These are phyloP conservation scores for Cyprinodon brontotheroides DNA, from an alignment of 2,113 vertebrate species.

Conservation along the genomic window DNA sequence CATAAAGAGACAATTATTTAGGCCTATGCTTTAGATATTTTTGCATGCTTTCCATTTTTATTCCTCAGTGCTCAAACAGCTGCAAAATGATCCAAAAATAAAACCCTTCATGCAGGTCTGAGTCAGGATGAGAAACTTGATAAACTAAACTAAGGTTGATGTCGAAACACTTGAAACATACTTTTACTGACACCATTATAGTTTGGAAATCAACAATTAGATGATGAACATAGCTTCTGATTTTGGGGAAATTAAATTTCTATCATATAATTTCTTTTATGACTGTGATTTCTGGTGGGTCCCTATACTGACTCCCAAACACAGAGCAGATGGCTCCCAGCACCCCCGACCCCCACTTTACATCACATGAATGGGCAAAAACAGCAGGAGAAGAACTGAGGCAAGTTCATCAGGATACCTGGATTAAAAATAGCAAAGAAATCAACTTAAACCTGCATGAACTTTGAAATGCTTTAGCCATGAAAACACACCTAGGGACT, in stretches of 20 bases:
- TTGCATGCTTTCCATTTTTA: too few relatives aligned
- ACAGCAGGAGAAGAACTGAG: neutral
- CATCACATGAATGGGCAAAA: conserved; percentile 7
- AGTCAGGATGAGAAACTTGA: too few relatives aligned
- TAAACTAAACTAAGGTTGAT: too few relatives aligned
- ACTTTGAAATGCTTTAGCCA: neutral
- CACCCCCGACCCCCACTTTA: neutral
- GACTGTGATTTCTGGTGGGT: neutral
- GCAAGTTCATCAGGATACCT: neutral
- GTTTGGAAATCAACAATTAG: too few relatives aligned
- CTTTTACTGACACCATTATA: too few relatives aligned
- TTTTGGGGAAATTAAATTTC: neutral
- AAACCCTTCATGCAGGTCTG: too few relatives aligned
- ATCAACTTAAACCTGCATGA: neutral
- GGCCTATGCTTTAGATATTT: too few relatives aligned
- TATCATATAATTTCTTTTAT: neutral
- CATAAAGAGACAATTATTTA: too few relatives aligned
- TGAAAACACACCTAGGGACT: neutral
- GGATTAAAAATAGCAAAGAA: neutral
- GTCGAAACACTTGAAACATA: too few relatives aligned
- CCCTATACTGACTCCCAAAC: conserved; percentile 7
- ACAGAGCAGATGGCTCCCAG: conserved; percentile 18
- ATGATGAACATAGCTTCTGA: neutral
- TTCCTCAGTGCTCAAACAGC: too few relatives aligned
- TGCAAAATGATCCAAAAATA: too few relatives aligned